Base-by-base conservation (phyloP, 2,888 invertebrate genomes). In the Andrena praecox region DNA sequence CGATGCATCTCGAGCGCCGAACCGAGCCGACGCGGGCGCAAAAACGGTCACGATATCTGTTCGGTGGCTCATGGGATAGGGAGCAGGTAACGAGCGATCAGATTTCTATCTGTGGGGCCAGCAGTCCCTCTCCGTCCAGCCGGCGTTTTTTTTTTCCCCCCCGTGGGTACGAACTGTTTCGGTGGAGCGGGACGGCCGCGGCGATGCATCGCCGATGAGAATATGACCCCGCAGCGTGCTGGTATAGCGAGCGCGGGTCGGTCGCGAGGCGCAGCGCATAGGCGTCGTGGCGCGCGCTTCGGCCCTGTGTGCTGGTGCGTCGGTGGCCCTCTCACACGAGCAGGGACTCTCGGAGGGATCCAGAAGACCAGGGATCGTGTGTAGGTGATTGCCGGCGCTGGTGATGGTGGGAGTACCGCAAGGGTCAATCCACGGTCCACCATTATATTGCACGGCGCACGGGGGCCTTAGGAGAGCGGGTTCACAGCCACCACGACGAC, bases 371-470 rank as follows among this genome's bases (percentile, higher is more conserved):
- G 56, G 4, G 20, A 56, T 56, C 24, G 42, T 24, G 82, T 88
- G 80, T 87, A 86, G 88, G 87, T 87, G 87, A 87, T 84, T 73
- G 77, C 29, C 72, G 80, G 74, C 68, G 69, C 67, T 73, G 79
- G 80, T 77, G 78, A 77, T 92, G 91, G 92, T 93, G 93, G 93
- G 92, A 93, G 93, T 93, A 93, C 92, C 93, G 93, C 93, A 93
- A 93, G 93, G 93, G 93, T 93, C 93, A 93, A 93, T 92, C 92
- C 92, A 89, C 91, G 91, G 90, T 90, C 91, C 92, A 90, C 89
- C 92, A 91, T 93, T 92, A 91, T 91, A 91, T 91, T 91, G 87
- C 86, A 84, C 81, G 82, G 80, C 82, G 82, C 77, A 83, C 81
- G 75, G 85, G 82, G 87, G 77, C 86, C 77, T 82, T 75, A 24